Base-by-base conservation (phyloP, 2,113 vertebrate species). In the Solea solea region DNA sequence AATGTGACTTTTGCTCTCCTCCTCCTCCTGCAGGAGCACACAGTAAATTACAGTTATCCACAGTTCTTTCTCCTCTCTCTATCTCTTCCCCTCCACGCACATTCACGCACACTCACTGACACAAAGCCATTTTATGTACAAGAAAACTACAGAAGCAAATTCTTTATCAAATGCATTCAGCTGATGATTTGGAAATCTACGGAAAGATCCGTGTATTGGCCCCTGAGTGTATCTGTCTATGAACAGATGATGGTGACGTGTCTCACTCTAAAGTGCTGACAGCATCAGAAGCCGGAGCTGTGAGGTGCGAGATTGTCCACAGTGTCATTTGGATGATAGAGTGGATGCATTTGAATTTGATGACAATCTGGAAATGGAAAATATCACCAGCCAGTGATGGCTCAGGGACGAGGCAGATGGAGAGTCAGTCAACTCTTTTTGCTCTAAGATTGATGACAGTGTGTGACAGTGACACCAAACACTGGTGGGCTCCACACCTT, bases 1-100 rank as follows among this genome's bases (percentile, higher is more conserved):
- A 84, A 81, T 72, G 53, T 76, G 45, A 74, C 53, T 73, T 68
- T 27, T 80, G 64, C 57, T 55, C 73, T 45, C 56, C 50, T 54
- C 56, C 50, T 54, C 62, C 72, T 76, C 56, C 71, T 65, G 82
- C 76, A 72, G 70, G 75, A 14, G 49, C 77, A 83, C 73, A 42
- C 73, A 63, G 64, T 76, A 87, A 90, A 90, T 91, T 88, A 91
- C 74, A 81, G 78, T 72, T 65, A 9, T 86, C 78, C 21, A 45
- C 50, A 54, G 70, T 64, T 62, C 53, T 53, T 40, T 50, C 51
- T 58, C 27, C 16, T 27, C 52, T 48, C 51, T 61, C 39, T 41
- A 7, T 55, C 58, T 71, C 68, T 42, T 59, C 50, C 8, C 2
- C 46, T 6, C 8, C 60, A n/a, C 40, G 28, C 15, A 49, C 48